Base-by-base conservation (phyloP, 2,113 vertebrate genomes). In the Lagopus leucura region DNA sequence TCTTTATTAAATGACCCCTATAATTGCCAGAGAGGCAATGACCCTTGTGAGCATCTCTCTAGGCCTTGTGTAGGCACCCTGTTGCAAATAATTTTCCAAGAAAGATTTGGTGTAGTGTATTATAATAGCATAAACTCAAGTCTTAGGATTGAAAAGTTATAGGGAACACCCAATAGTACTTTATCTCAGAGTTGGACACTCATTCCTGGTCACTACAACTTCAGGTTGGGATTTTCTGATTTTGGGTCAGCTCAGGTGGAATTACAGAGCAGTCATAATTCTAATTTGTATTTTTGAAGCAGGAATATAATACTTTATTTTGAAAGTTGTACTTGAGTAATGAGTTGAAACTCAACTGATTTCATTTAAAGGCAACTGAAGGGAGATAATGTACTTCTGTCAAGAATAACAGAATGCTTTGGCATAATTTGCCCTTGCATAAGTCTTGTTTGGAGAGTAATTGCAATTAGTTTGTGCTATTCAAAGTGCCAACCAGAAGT, bases 401-500 rank as follows among this genome's bases (percentile, higher is more conserved):
- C 64, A 76, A 82, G 45, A 19, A 76, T 85, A 82, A 78, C 42
- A 60, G 58, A 76, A 43, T 0, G 1, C 18, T 95, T 82, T 77
- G 36, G 45, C 40, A n/a, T 58, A 71, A 30, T 20, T 74, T 43
- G 6, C 13, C 55, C 45, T 88, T 90, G 52, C 40, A 18, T 10
- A 18, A 83, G 16, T 66, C 36, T 77, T 66, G 36, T 70, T 92
- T 92, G 70, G 42, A 67, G 79, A 80, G 75, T 30, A 24, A 66
- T 88, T 80, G 32, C 54, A 79, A 94, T 88, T 75, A 80, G 71
- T n/a, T 55, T 47, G 47, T 47, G 10, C 11, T 47, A 32, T 32
- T 94, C 45, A 11, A 71, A 71, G 87, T 71, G 94, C 71, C 77
- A 87, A 64, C 78, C 92, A 85, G 75, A 75, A 93, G 84, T 73